These are phyloP conservation scores for Pogoniulus pusillus DNA, from an alignment of 2,797 vertebrate genomes.

Conservation along the genomic window DNA sequence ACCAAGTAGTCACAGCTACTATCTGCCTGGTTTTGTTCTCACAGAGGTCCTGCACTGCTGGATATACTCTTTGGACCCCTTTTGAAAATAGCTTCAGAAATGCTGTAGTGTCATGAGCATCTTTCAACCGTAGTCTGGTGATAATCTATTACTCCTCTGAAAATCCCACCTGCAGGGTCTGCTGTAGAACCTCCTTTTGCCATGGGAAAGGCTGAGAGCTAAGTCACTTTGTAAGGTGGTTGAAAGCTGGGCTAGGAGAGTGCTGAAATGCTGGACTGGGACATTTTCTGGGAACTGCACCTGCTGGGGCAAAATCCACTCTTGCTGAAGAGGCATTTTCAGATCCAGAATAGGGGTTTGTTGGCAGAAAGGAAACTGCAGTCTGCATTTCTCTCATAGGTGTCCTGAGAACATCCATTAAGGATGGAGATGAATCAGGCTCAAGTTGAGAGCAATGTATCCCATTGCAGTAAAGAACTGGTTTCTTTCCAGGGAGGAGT, in stretches of 20 bases:
- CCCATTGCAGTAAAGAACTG: background rate
- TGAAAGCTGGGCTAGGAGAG: background rate
- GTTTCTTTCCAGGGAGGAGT: background rate
- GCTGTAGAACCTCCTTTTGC: background rate
- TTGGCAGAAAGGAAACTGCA: background rate
- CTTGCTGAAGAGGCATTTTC: background rate
- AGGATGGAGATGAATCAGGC: background rate
- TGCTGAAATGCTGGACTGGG: background rate
- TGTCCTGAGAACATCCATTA: background rate
- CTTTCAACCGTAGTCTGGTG: background rate
- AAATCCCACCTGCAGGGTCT: background rate
- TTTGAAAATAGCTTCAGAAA: constrained; percentile 25
- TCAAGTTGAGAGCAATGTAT: background rate
- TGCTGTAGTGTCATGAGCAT: background rate
- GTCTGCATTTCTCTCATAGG: background rate
- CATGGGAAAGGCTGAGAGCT: background rate
- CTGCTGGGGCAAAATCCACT: background rate
- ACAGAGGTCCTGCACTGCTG: background rate
- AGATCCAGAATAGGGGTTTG: background rate
- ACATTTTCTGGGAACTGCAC: background rate
- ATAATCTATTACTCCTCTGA: background rate
- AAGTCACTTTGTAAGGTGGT: background rate
- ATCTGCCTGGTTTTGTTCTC: background rate
- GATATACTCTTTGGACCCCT: background rate
- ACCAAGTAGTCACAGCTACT: background rate